Base-by-base conservation (phyloP, 2,888 invertebrate genomes). In the Scaeva pyrastri region DNA sequence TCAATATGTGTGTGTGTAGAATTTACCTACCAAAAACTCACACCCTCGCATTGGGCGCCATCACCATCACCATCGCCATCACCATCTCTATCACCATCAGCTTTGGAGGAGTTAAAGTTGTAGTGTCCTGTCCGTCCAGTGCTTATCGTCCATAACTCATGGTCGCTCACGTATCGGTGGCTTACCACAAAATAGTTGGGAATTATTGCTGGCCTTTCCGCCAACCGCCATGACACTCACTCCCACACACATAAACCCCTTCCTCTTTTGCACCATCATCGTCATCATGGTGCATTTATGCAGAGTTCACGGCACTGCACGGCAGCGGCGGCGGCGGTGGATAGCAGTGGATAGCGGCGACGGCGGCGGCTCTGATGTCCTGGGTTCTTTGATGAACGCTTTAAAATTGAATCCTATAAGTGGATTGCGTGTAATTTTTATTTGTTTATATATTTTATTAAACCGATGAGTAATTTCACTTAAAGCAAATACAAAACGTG, bases 81-180 rank as follows among this genome's bases (percentile, higher is more conserved):
- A 74, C 31, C 31, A 39, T 10, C n/a, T n/a, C n/a, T n/a, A n/a
- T n/a, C n/a, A n/a, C n/a, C n/a, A 10, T 39, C 39, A 74, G 68
- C 52, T 73, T 31, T 64, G 26, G 21, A 16, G 31, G 64, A 52
- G 41, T 56, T 78, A 62, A 77, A 81, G 68, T 68, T 71, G 60
- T 77, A 64, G 77, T 78, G 77, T 82, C 72, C 86, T 62, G 77
- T 76, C 72, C 81, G 74, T 82, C 70, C 86, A 64, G 74, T 76
- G 76, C 85, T 85, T 85, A 81, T 81, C 85, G 72, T 74, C 86
- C 82, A 86, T 86, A 86, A 82, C 86, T 86, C 86, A 82, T 86
- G 82, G 86, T 71, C 86, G 82, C 82, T 86, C 86, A 86, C 86
- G 86, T 86, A 86, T 86, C 78, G 86, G 86, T 86, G 86, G 86